Conservation (phyloP, 1,140 invertebrate species). For the Trialeurodes vaporariorum region DNA sequence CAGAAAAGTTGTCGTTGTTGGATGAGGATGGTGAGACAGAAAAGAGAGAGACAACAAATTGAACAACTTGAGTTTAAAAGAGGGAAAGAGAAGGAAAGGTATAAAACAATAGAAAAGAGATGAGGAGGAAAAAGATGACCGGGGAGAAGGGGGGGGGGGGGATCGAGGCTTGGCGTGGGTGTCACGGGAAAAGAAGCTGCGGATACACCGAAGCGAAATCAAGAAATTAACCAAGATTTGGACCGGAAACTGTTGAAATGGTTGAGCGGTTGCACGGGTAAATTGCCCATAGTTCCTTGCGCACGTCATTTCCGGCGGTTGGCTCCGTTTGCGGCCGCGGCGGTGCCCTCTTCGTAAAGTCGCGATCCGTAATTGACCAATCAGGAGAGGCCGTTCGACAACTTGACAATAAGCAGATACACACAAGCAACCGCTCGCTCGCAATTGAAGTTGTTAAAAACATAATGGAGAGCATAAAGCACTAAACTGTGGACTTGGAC, state of each 20-base stretch:
- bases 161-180: neutral
- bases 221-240: neutral
- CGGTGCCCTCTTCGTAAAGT: no score
- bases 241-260: neutral
- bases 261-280: neutral
- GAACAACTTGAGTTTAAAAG: no score
- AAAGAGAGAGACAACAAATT: no score
- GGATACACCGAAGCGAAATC: neutral
- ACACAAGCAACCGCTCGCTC: neutral
- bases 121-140: no score
- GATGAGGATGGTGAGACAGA: no score
- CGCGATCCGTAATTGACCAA: neutral
- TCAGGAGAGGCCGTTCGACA: neutral
- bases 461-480: neutral
- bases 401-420: neutral
- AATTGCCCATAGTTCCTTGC: neutral
- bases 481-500: neutral
- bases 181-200: neutral
- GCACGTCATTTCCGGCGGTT: neutral
- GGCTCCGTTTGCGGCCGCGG: neutral
- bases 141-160: no score
- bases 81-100: no score
- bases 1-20: no score
- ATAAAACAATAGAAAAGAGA: no score
- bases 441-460: constrained; percentile 1